phyloP scores from a whole-genome alignment of 2,113 vertebrate species.

The Nyctereutes procyonoides region DNA sequence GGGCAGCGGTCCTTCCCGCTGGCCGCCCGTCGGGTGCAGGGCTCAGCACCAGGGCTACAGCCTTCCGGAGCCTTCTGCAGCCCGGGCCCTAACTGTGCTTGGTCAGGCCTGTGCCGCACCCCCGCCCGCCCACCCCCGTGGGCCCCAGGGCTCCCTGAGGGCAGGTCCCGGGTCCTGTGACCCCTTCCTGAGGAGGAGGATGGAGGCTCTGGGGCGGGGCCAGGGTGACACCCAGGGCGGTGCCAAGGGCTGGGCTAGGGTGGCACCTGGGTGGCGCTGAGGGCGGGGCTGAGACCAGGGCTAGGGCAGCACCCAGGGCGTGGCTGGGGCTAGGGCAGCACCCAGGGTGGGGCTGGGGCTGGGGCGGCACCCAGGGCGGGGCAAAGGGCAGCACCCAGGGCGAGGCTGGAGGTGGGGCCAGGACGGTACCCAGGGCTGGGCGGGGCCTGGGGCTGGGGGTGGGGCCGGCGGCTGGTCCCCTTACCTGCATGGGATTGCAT shows the following conservation, averaged over 20 bases:
- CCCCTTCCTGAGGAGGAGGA: rapidly evolving
- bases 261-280: not conserved
- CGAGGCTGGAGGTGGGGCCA: not conserved
- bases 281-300: too few relatives aligned
- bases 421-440: not conserved
- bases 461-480: not conserved
- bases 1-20: not conserved
- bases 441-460: too few relatives aligned
- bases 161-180: not conserved
- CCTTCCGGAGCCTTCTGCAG: not conserved
- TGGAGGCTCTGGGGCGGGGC: not conserved
- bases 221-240: too few relatives aligned
- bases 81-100: not conserved
- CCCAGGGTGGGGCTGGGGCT: too few relatives aligned
- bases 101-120: not conserved
- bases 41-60: not conserved
- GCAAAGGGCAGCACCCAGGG: rapidly evolving
- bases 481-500: conserved; percentile 99
- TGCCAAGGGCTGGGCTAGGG: too few relatives aligned
- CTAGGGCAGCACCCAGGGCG: too few relatives aligned
- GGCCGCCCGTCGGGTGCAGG: too few relatives aligned
- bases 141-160: not conserved
- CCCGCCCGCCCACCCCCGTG: too few relatives aligned
- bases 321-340: rapidly evolving
- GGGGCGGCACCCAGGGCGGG: too few relatives aligned